Conservation (phyloP, 1,140 invertebrate genomes). For the Drosophila triauraria region DNA sequence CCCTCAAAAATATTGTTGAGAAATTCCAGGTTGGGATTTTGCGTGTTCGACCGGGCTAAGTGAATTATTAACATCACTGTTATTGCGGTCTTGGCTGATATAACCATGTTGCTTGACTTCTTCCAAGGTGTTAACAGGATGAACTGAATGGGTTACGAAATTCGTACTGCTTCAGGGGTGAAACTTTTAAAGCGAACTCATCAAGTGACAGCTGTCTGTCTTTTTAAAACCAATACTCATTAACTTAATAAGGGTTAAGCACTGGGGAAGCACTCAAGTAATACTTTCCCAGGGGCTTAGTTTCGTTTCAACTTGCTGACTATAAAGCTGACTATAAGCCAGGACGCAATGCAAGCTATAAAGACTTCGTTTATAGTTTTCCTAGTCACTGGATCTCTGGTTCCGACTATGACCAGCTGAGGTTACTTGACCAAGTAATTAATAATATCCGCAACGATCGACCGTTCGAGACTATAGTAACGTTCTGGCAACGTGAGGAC, state of each 20-base stretch:
- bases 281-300: neutral
- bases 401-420: neutral
- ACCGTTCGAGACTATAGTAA: neutral
- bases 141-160: neutral
- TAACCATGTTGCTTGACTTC: neutral
- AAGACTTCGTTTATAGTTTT: neutral
- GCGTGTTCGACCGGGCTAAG: neutral
- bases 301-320: neutral
- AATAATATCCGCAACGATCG: neutral
- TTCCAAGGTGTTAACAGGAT: neutral
- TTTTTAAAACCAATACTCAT: neutral
- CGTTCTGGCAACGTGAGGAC: neutral
- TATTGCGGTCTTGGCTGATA: neutral
- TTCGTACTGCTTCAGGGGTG: neutral
- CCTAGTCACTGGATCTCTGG: neutral
- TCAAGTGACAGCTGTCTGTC: neutral
- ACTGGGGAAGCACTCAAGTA: neutral
- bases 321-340: neutral
- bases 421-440: neutral
- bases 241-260: neutral
- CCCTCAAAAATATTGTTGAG: conserved; percentile 6
- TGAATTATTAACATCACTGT: neutral
- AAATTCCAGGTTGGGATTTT: neutral
- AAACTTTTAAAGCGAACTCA: neutral
- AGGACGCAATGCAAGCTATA: neutral